phyloP scores from a whole-genome alignment of 1,140 invertebrate species.

The Parapsyche elsis region DNA sequence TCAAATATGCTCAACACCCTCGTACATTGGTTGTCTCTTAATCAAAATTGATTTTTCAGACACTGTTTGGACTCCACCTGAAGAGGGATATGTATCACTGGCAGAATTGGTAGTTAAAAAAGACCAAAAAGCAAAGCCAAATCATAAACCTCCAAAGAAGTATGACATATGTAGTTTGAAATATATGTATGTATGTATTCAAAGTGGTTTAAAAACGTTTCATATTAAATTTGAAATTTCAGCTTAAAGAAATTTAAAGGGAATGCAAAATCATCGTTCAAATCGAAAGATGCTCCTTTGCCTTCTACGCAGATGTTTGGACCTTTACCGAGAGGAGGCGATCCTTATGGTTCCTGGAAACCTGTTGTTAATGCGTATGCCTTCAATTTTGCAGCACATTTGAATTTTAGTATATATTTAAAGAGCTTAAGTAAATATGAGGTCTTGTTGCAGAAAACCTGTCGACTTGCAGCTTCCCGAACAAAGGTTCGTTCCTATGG shows the following conservation, averaged over 20 bases:
- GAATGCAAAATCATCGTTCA: constrained; percentile 56
- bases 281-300: constrained; percentile 55
- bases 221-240: not conserved
- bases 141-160: constrained; percentile 57
- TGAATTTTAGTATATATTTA: not conserved
- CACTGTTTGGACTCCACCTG: constrained; percentile 73
- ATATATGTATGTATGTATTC: not conserved
- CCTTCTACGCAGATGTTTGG: constrained; percentile 62
- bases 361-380: not conserved
- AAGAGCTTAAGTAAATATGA: not conserved
- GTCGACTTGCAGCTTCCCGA: constrained; percentile 72
- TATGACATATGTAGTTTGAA: constrained; percentile 61
- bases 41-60: constrained; percentile 61
- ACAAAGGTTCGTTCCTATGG: constrained; percentile 58
- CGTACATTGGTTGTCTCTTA: not conserved
- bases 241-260: constrained; percentile 62
- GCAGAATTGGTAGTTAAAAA: constrained; percentile 72
- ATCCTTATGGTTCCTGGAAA: constrained; percentile 75
- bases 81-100: constrained; percentile 73
- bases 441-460: constrained; percentile 40
- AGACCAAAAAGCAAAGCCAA: constrained; percentile 61
- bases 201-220: not conserved
- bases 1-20: not conserved
- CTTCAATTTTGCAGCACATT: not conserved
- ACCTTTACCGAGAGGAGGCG: constrained; percentile 65